Evolutionary conservation across 2,797 vertebrate genomes (phyloP).

Genomic region (Melanotaenia boesemani): DNA sequence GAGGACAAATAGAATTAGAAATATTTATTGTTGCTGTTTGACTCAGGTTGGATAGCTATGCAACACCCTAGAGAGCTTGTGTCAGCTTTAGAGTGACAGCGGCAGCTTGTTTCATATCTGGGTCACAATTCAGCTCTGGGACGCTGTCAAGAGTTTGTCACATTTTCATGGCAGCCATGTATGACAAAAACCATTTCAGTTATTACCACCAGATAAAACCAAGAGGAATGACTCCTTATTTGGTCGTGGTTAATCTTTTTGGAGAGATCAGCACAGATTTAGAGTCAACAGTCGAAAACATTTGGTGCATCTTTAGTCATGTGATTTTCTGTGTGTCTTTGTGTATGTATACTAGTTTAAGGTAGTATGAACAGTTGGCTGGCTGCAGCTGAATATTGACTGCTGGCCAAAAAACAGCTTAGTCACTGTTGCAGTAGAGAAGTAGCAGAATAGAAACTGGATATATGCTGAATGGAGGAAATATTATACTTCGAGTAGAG

Average conservation of each 20-base stretch:
- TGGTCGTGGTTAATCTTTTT: background rate
- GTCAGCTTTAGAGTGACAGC: conserved; percentile 65
- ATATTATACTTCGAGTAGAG: conserved; percentile 1
- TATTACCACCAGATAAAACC: conserved; percentile 9
- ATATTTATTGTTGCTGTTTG: conserved; percentile 16
- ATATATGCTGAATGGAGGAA: conserved; percentile 15
- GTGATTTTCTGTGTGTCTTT: background rate
- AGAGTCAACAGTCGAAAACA: background rate
- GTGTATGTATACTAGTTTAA: conserved; percentile 7
- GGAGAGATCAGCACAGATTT: conserved; percentile 6
- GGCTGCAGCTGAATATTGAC: conserved; percentile 17
- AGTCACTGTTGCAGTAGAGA: conserved; percentile 64
- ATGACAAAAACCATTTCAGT: conserved; percentile 16
- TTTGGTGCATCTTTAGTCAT: background rate
- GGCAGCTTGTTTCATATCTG: conserved; percentile 67
- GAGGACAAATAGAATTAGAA: background rate
- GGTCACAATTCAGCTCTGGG: conserved; percentile 64
- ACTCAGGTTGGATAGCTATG: conserved; percentile 9
- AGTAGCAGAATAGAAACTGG: conserved; percentile 39
- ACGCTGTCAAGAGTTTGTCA: conserved; percentile 42
- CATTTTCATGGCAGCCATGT: conserved; percentile 21
- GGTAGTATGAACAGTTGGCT: background rate
- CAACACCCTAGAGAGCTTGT: background rate
- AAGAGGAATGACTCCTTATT: background rate
- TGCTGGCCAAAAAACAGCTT: conserved; percentile 53